Percentiles rank a stretch among this genome's conserved stretches.
phyloP scores from a whole-genome alignment of 2,888 invertebrate species.

The Cheilosia pagana region DNA sequence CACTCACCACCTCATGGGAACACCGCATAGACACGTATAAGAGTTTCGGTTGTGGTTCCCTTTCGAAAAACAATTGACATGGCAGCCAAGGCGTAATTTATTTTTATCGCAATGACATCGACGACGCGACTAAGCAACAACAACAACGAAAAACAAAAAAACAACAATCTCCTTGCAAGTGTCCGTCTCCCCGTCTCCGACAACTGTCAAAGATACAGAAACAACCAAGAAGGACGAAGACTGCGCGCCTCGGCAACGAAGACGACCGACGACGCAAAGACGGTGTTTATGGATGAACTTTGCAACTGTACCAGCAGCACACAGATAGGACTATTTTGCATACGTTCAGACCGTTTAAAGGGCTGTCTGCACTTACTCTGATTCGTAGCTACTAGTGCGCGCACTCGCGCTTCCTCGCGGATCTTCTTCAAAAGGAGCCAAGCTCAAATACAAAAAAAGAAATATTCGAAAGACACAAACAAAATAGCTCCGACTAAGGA shows the following conservation, averaged over 20 bases:
- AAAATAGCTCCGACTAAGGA: slow-evolving; percentile 65
- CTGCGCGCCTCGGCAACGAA: neutral
- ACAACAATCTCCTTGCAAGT: slow-evolving; percentile 57
- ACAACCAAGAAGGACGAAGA: slow-evolving; percentile 65
- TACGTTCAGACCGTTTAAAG: slow-evolving; percentile 63
- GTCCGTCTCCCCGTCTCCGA: slow-evolving; percentile 68
- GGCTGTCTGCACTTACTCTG: slow-evolving; percentile 63
- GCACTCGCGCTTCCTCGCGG: slow-evolving; percentile 44
- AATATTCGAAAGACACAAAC: slow-evolving; percentile 6
- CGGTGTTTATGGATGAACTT: slow-evolving; percentile 74
- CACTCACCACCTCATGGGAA: slow-evolving; percentile 59
- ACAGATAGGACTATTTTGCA: slow-evolving; percentile 70
- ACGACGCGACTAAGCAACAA: slow-evolving; percentile 43
- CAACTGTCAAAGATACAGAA: slow-evolving; percentile 72
- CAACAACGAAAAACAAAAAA: slow-evolving; percentile 4
- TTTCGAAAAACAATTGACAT: slow-evolving; percentile 76
- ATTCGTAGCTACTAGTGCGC: slow-evolving; percentile 47
- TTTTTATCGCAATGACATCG: slow-evolving; percentile 76
- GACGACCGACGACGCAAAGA: slow-evolving; percentile 40
- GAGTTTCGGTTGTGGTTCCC: slow-evolving; percentile 34
- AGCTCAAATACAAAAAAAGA: neutral
- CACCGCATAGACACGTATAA: slow-evolving; percentile 34
- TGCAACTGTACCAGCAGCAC: slow-evolving; percentile 58
- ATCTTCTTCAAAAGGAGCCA: slow-evolving; percentile 68
- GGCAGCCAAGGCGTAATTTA: slow-evolving; percentile 75